Evolutionary conservation across 2,113 vertebrate genomes (phyloP), one percentile per base, ranked within the genome.

Genomic region (Nettapus auritus): DNA sequence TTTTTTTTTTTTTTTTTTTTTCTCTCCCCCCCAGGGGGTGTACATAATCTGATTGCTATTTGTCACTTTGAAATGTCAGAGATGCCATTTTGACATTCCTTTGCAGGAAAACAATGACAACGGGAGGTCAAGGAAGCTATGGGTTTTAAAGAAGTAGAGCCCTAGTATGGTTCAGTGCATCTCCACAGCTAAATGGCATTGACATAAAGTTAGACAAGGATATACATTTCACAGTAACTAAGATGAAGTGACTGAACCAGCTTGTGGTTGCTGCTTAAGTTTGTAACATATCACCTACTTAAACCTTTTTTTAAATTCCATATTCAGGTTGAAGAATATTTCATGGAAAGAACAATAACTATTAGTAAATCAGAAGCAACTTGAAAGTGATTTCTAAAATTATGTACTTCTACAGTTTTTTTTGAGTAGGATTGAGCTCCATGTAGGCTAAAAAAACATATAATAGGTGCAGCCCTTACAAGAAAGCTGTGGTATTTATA

Each of bases 291-390:
- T 62, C 57, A 79, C 62, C 52, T 89, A 50, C 88, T 96, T 93
- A 89, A 94, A 91, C 34, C 2, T 16, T 88, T 46, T 73, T 85
- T 90, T 85, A 79, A 79, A 84, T 87, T 96, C 38, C 13, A 19
- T 63, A 38, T 93, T 96, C 59, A 84, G 63, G 66, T 40, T 94
- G 86, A 97, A 96, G 69, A 82, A 87, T 86, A 86, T 68, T 66
- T 89, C 74, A 69, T 74, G 31, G 50, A 53, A 56, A 46, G 70
- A 94, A 89, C 89, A 88, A 92, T 96, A 92, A 46, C 80, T 70
- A 22, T 40, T 83, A 36, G 23, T 42, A 82, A 85, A 71, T 25
- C 21, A 63, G 64, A 67, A 50, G 22, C 42, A 53, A 25, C 79
- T 23, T 46, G 71, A 83, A 96, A 95, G 82, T 66, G 93, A 71